These are phyloP conservation scores for Camponotus fellah DNA, from an alignment of 2,888 invertebrate genomes.

Conservation along the genomic window DNA sequence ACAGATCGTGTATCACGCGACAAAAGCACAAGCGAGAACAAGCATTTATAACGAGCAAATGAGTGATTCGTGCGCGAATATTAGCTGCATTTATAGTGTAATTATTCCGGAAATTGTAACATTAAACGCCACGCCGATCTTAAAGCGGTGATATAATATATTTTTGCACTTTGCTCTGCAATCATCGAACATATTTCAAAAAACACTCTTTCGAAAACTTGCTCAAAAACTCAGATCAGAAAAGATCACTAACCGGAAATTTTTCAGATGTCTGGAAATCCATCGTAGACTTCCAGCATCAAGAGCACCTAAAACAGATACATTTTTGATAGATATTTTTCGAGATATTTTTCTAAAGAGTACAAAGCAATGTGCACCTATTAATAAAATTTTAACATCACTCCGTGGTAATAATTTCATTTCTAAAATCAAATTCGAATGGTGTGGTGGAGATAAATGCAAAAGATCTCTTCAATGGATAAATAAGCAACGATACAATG, in stretches of 20 bases:
- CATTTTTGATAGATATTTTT: constrained; percentile 12
- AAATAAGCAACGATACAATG: constrained; percentile 36
- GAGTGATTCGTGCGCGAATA: constrained; percentile 16
- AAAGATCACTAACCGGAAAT: constrained; percentile 21
- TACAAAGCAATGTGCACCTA: background rate
- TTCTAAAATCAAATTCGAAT: background rate
- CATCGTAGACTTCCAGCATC: constrained; percentile 38
- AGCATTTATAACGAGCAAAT: constrained; percentile 27
- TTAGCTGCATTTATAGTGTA: constrained; percentile 17
- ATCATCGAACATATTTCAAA: background rate
- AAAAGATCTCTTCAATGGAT: background rate
- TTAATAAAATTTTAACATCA: background rate
- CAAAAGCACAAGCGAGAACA: constrained; percentile 36
- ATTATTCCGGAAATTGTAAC: constrained; percentile 26
- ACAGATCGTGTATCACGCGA: constrained; percentile 43
- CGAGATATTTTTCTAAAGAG: background rate
- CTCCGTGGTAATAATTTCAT: background rate
- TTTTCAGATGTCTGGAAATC: constrained; percentile 33
- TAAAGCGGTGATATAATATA: background rate
- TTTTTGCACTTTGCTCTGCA: background rate
- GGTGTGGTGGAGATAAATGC: background rate
- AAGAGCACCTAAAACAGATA: constrained; percentile 24
- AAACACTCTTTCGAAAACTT: constrained; percentile 1
- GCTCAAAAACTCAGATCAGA: background rate
- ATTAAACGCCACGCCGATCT: constrained; percentile 16